phyloP scores from a whole-genome alignment of 2,113 vertebrate species.

The Corythaixoides concolor region DNA sequence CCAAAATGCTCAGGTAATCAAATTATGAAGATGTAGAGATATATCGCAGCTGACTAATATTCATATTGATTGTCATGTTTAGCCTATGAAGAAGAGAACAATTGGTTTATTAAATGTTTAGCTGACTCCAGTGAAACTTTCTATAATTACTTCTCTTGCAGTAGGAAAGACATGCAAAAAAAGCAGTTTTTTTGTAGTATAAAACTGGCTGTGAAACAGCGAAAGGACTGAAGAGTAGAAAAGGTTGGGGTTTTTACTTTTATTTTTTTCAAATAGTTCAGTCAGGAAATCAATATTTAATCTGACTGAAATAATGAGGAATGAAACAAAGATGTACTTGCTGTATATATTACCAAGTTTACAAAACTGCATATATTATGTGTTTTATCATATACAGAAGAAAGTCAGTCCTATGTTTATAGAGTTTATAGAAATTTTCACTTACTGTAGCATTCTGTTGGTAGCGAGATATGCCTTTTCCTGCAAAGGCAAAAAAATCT shows the following conservation, averaged over 20 bases:
- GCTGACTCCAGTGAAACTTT: background rate
- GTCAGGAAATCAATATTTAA: background rate
- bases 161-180: background rate
- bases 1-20: conserved; percentile 70
- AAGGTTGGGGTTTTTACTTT: fast-evolving
- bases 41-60: background rate
- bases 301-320: background rate
- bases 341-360: background rate
- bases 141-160: background rate
- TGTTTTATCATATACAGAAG: background rate
- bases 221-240: background rate
- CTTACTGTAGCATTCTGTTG: background rate
- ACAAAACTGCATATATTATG: fast-evolving
- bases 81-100: background rate
- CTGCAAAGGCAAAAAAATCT: background rate
- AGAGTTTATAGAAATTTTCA: background rate
- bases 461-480: background rate
- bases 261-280: background rate
- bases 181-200: background rate
- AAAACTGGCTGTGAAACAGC: background rate
- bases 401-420: background rate
- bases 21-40: background rate
- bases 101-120: background rate
- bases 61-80: background rate
- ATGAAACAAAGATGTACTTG: background rate